A percentile compares a stretch with the other conserved stretches of the same genome.
Conservation (phyloP, 2,888 invertebrate species). For the Aphidius colemani region DNA sequence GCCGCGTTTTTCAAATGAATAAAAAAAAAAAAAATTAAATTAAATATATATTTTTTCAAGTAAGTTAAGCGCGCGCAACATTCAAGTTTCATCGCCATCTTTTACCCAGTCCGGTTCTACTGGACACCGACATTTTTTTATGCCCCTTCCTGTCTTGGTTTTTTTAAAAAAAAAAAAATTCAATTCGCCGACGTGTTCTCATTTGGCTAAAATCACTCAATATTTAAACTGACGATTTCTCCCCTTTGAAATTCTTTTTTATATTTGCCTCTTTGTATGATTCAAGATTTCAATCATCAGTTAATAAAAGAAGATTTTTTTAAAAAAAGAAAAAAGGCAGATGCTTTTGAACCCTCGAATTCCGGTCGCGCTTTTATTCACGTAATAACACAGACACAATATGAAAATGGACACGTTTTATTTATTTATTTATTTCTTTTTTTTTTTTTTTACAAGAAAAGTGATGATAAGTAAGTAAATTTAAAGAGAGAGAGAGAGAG, state of each 20-base stretch:
- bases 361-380: no score
- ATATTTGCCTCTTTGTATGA: not conserved
- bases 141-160: slow-evolving; percentile 12
- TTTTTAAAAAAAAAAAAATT: no score
- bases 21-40: no score
- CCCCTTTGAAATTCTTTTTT: not conserved
- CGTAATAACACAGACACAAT: not conserved
- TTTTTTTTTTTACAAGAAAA: not conserved
- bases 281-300: not conserved
- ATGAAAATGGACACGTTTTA: slow-evolving; percentile 13
- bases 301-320: not conserved
- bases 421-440: no score
- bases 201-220: slow-evolving; percentile 5
- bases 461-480: not conserved
- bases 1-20: slow-evolving; percentile 12
- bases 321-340: not conserved
- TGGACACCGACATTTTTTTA: slow-evolving; percentile 25
- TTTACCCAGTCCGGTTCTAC: slow-evolving; percentile 33
- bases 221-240: slow-evolving; percentile 7
- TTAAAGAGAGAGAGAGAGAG: not conserved
- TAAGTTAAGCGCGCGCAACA: slow-evolving; percentile 26
- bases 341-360: slow-evolving; percentile 8
- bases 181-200: not conserved
- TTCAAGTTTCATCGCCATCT: slow-evolving; percentile 35
- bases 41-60: no score